A percentile compares a stretch with the other conserved stretches of the same genome.
phyloP scores from a whole-genome alignment of 2,797 vertebrate genomes.

The Squalus acanthias region DNA sequence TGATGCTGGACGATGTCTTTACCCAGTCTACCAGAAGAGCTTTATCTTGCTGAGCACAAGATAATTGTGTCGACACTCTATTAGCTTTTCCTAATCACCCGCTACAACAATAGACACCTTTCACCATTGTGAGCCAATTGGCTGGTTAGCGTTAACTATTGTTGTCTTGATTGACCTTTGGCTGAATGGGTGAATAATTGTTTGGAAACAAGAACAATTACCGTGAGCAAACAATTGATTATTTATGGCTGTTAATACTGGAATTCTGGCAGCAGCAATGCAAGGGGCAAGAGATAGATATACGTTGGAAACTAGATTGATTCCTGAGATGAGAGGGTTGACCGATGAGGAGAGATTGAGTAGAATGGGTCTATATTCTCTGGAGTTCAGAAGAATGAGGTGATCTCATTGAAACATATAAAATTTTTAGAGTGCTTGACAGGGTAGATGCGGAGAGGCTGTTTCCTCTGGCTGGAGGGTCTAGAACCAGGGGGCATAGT shows the following conservation, averaged over 20 bases:
- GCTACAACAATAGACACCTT: neutral
- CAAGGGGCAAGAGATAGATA: neutral
- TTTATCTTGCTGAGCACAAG: neutral
- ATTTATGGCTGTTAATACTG: neutral
- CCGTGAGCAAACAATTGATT: neutral
- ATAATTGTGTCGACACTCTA: neutral
- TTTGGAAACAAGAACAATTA: neutral
- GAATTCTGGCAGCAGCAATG: neutral
- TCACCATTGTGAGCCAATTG: neutral
- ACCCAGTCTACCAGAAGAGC: neutral
- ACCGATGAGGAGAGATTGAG: neutral
- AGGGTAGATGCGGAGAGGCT: neutral
- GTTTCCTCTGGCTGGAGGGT: neutral
- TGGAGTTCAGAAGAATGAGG: neutral
- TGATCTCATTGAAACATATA: neutral
- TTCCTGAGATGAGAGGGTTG: neutral
- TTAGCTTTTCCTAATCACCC: neutral
- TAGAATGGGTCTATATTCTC: neutral
- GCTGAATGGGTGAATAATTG: neutral
- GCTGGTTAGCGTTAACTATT: neutral
- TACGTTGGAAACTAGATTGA: no score
- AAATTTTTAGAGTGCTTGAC: neutral
- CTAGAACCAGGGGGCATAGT: neutral
- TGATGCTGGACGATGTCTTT: neutral
- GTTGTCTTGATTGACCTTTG: neutral